Base-by-base conservation (phyloP, 2,888 invertebrate species). In the Chrysolina oricalcia region DNA sequence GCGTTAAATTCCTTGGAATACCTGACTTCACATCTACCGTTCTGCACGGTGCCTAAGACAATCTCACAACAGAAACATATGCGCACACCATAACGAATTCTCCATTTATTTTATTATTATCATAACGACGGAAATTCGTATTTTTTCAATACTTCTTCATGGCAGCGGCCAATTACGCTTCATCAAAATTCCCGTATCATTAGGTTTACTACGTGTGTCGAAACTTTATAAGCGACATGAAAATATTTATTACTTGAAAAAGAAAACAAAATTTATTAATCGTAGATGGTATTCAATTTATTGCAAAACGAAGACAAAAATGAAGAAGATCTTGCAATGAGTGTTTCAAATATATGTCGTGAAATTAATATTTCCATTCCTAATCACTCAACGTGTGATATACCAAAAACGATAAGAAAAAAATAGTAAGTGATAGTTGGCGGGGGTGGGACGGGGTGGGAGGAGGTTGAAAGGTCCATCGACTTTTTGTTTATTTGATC, bases 1-100 rank as follows among this genome's bases (percentile, higher is more conserved):
- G 67, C 73, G 76, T 74, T 70, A 74, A 77, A 74, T 77, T 74
- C 68, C 67, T 41, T 62, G 27, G 68, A 77, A 74, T 77, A 73
- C 70, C 73, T 62, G 59, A 63, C 72, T 66, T 63, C 59, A 72
- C 66, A 70, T 73, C 59, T 50, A 70, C 73, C 73, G 70, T 67
- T 73, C 62, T 70, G 62, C 63, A 27, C 43, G 35, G 19, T 63
- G 71, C 72, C 48, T 50, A 62, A 56, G 72, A 68, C 40, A 75
- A 73, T 73, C 56, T 53, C 73, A 70, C 67, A 73, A 76, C 70
- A 65, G 70, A 73, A 76, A 72, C 70, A 69, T 70, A 70, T 71
- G 71, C 53, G 71, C 35, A 70, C 77, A 62, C 70, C 43, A 59
- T 72, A 62, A 70, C 70, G 35, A 50, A 68, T 78, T 73, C 73